phyloP scores from a whole-genome alignment of 1,140 invertebrate genomes.

The Drosophila cardini region DNA sequence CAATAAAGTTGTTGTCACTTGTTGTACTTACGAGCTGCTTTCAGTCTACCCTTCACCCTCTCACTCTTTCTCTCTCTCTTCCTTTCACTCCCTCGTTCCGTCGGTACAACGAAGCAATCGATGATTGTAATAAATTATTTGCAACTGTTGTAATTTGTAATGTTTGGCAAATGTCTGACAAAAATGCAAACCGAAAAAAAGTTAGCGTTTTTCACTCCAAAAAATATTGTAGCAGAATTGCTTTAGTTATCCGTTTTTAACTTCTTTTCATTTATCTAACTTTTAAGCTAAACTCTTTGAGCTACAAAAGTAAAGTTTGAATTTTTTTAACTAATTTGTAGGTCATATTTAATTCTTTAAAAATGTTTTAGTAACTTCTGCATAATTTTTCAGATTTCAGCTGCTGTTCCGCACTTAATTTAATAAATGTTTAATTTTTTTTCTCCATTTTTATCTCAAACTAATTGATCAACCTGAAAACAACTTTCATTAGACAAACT shows the following conservation, averaged over 20 bases:
- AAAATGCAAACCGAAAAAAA: not conserved
- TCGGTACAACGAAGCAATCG: constrained; percentile 43
- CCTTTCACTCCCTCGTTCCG: too few relatives aligned
- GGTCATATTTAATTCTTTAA: not conserved
- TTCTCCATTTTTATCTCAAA: not conserved
- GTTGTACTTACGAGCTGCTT: constrained; percentile 12
- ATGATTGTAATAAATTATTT: constrained; percentile 73
- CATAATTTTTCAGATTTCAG: not conserved
- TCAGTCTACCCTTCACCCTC: not conserved
- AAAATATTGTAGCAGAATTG: not conserved
- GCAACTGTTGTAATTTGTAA: constrained; percentile 67
- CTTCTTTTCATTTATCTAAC: not conserved
- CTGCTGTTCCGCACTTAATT: not conserved
- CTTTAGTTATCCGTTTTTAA: not conserved
- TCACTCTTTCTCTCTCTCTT: too few relatives aligned
- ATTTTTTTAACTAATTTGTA: not conserved
- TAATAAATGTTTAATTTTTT: constrained; percentile 15
- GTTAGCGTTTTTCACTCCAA: not conserved
- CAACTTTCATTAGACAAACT: constrained; percentile 17
- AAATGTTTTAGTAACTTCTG: too few relatives aligned
- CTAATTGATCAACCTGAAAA: constrained; percentile 22
- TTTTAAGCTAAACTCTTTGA: too few relatives aligned
- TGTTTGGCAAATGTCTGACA: constrained; percentile 48
- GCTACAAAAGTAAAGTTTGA: not conserved
- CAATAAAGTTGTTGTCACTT: constrained; percentile 38